These are phyloP conservation scores for Fragum sueziense DNA, from an alignment of 2,888 invertebrate genomes.

Conservation along the genomic window DNA sequence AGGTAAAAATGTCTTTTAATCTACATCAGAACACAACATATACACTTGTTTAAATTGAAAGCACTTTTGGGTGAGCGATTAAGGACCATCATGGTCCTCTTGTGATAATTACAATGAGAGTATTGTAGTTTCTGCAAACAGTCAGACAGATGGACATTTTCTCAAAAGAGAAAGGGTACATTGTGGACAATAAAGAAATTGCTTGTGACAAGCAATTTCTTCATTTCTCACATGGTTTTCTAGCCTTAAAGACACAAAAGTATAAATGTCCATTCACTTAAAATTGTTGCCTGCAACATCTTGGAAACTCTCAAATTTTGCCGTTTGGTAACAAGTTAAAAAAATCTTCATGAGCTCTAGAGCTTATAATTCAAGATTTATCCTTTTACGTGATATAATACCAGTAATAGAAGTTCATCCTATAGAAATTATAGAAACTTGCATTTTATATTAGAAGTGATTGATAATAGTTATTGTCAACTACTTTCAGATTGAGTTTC, in stretches of 20 bases:
- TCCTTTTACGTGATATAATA: no score
- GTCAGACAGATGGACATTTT: conserved; percentile 94
- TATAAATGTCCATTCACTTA: not conserved
- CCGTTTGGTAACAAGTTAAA: no score
- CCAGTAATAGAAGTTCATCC: no score
- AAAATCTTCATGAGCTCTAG: no score
- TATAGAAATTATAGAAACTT: not conserved
- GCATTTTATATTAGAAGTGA: not conserved
- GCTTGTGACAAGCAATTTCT: not conserved
- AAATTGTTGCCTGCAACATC: not conserved
- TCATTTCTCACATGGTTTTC: not conserved
- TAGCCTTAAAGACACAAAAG: not conserved
- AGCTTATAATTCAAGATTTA: no score
- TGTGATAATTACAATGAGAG: not conserved
- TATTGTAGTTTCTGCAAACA: conserved; percentile 93
- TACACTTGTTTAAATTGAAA: not conserved
- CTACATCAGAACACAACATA: no score
- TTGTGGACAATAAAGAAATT: no score
- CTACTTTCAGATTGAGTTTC: conserved; percentile 86
- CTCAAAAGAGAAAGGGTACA: conserved; percentile 83
- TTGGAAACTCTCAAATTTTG: no score
- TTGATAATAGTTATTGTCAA: not conserved
- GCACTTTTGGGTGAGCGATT: not conserved
- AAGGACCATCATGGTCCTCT: not conserved
- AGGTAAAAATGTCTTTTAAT: conserved; percentile 25